Evolutionary conservation across 2,113 vertebrate genomes (phyloP).

Genomic region (Lagopus muta): DNA sequence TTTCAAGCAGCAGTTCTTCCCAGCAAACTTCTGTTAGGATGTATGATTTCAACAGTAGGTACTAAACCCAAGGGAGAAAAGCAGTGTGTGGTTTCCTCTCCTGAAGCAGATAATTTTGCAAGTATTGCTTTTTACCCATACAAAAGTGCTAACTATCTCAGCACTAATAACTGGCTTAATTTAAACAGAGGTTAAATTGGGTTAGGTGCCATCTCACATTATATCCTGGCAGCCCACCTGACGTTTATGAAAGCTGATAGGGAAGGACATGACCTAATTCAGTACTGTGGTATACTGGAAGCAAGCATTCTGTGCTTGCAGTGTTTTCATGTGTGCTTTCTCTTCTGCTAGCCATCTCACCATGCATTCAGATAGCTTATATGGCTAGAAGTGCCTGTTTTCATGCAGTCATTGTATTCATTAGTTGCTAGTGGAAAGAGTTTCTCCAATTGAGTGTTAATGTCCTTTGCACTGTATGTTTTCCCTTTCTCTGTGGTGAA

Average conservation of each 20-base stretch:
- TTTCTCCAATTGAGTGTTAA: not conserved
- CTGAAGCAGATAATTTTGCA: not conserved
- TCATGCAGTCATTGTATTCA: not conserved
- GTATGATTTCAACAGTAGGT: not conserved
- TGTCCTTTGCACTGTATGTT: not conserved
- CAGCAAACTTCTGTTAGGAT: not conserved
- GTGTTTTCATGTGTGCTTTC: not conserved
- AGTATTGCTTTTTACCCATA: not conserved
- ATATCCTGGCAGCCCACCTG: slow-evolving; percentile 6
- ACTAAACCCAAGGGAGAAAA: not conserved
- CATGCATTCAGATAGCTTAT: not conserved
- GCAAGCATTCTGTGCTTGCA: not conserved
- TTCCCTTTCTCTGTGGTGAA: not conserved
- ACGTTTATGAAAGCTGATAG: not conserved
- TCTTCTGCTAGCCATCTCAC: not conserved
- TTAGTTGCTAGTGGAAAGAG: not conserved
- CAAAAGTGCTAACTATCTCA: not conserved
- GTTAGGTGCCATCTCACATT: slow-evolving; percentile 4
- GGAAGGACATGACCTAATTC: not conserved
- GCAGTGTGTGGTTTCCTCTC: slow-evolving; percentile 7
- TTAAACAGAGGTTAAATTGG: not conserved
- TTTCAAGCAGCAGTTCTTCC: not conserved
- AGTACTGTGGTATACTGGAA: not conserved
- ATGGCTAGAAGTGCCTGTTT: not conserved
- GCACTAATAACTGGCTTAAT: not conserved